Evolutionary conservation across 2,797 vertebrate genomes (phyloP).

Genomic region (Lophotriccus pileatus): DNA sequence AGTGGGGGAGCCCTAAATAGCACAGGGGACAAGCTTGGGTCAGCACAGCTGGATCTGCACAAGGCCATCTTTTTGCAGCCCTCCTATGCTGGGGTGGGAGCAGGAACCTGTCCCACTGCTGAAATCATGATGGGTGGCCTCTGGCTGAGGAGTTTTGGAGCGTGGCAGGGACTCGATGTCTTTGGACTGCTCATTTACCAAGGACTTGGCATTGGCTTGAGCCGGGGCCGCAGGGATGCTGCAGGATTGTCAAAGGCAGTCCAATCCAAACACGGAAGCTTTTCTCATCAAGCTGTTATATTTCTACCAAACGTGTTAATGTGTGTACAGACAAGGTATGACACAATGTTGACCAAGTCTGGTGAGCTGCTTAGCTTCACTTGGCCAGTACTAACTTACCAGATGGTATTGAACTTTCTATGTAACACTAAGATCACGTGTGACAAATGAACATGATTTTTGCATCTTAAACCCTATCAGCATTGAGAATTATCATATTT

Average conservation of each 20-base stretch:
- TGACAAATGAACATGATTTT: background rate
- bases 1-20: background rate
- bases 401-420: background rate
- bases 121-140: accelerated
- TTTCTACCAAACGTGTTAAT: constrained; percentile 8
- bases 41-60: background rate
- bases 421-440: background rate
- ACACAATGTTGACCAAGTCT: background rate
- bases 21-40: background rate
- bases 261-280: constrained; percentile 3
- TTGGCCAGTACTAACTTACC: background rate
- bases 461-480: background rate
- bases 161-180: background rate
- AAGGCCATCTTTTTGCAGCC: background rate
- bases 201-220: background rate
- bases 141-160: background rate
- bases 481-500: background rate
- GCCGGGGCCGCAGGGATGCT: accelerated
- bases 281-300: background rate
- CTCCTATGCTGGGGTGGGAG: background rate
- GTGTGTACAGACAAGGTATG: background rate
- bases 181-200: background rate
- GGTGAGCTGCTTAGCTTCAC: background rate
- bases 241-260: background rate
- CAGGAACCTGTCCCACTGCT: background rate